These are phyloP conservation scores for Oryzias sinensis DNA, from an alignment of 2,797 vertebrate genomes.

Conservation along the genomic window DNA sequence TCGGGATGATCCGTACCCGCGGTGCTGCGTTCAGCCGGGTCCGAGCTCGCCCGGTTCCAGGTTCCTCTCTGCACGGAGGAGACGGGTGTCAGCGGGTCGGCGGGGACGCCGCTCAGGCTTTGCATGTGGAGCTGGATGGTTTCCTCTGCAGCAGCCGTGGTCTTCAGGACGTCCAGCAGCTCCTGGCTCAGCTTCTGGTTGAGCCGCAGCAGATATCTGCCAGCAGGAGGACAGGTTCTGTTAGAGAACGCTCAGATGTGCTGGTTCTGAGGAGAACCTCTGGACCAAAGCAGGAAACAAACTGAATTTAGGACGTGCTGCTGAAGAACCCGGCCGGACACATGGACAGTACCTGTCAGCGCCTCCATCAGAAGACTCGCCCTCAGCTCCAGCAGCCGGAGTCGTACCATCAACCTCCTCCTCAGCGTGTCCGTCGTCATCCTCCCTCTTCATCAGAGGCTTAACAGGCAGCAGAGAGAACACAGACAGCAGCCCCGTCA, in stretches of 20 bases:
- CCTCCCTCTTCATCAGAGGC: constrained; percentile 75
- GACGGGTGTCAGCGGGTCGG: constrained; percentile 47
- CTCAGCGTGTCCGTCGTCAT: constrained; percentile 19
- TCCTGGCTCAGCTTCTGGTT: constrained; percentile 88
- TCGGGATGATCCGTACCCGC: constrained; percentile 53
- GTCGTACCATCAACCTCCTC: constrained; percentile 34
- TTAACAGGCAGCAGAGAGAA: constrained; percentile 86
- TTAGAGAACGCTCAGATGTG: not conserved
- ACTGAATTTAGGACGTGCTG: not conserved
- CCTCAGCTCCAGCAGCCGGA: constrained; percentile 37
- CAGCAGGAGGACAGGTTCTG: not conserved
- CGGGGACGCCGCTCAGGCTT: constrained; percentile 77
- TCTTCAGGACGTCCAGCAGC: constrained; percentile 89
- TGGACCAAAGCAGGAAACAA: not conserved
- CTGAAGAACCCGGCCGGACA: no score
- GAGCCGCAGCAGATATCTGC: constrained; percentile 79
- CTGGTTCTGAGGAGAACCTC: not conserved
- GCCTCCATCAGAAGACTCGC: constrained; percentile 61
- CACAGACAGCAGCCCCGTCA: constrained; percentile 90
- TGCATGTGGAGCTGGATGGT: constrained; percentile 89
- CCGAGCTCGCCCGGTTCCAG: constrained; percentile 67
- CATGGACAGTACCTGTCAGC: constrained; percentile 88
- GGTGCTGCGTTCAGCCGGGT: constrained; percentile 50
- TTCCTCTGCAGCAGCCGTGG: constrained; percentile 89
- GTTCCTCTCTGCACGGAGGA: constrained; percentile 36